phyloP scores from a whole-genome alignment of 2,888 invertebrate species.

The Cataglyphis altisquamis region DNA sequence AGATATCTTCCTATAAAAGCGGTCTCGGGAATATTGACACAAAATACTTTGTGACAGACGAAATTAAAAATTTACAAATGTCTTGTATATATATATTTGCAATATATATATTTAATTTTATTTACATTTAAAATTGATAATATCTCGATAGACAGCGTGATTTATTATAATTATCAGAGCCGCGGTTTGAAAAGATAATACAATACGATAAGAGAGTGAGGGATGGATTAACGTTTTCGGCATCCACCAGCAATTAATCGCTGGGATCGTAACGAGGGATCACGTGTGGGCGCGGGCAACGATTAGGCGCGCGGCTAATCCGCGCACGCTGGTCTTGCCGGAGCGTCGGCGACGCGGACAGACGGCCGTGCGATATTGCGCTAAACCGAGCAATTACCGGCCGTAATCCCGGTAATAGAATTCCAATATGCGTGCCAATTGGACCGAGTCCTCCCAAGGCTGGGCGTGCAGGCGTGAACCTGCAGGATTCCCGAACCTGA shows the following conservation, averaged over 20 bases:
- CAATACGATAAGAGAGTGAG: not conserved
- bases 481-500: slow-evolving; percentile 65
- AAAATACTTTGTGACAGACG: not conserved
- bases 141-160: not conserved
- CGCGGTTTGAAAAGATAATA: not conserved
- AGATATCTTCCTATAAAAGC: not conserved
- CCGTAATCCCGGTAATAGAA: slow-evolving; percentile 82
- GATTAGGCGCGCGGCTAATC: slow-evolving; percentile 67
- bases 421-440: slow-evolving; percentile 83
- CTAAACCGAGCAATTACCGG: slow-evolving; percentile 81
- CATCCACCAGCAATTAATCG: slow-evolving; percentile 21
- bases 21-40: not conserved
- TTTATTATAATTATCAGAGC: not conserved
- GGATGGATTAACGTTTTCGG: slow-evolving; percentile 3
- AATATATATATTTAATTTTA: not conserved
- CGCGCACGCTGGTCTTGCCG: slow-evolving; percentile 66
- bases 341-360: slow-evolving; percentile 48
- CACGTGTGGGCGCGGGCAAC: slow-evolving; percentile 22
- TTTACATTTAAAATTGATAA: not conserved
- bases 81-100: not conserved
- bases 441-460: slow-evolving; percentile 72
- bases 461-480: slow-evolving; percentile 75
- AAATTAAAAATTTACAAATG: not conserved
- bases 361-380: slow-evolving; percentile 77
- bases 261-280: slow-evolving; percentile 10